Percentiles rank a stretch among this genome's conserved stretches.
These are phyloP conservation scores for Metopia argyrocephala DNA, from an alignment of 2,888 invertebrate species.

Conservation along the genomic window DNA sequence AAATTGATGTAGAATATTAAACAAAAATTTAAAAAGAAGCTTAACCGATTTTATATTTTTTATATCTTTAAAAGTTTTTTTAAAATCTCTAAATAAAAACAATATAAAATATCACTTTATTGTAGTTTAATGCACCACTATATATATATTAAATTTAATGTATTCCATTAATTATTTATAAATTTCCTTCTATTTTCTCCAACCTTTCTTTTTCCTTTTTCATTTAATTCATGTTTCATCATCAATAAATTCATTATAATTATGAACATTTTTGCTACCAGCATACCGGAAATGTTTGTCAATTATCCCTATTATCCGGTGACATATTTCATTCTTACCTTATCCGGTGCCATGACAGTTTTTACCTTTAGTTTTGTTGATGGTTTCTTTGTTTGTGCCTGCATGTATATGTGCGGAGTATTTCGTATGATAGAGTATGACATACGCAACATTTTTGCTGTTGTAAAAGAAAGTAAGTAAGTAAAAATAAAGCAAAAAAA, in stretches of 20 bases:
- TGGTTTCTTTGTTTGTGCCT: slow-evolving; percentile 75
- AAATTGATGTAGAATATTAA: no score
- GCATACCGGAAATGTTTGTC: slow-evolving; percentile 70
- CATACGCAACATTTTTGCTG: slow-evolving; percentile 69
- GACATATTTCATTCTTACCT: slow-evolving; percentile 70
- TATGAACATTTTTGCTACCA: slow-evolving; percentile 46
- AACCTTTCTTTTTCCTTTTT: neutral
- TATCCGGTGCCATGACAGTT: slow-evolving; percentile 73
- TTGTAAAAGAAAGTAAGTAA: slow-evolving; percentile 69
- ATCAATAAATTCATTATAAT: neutral
- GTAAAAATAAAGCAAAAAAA: neutral
- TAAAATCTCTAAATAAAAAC: no score
- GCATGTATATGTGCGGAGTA: slow-evolving; percentile 72
- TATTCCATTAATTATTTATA: neutral
- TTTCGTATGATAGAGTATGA: slow-evolving; percentile 74
- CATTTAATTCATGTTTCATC: no score
- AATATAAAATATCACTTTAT: no score
- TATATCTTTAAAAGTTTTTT: no score
- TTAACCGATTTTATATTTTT: no score
- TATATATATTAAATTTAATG: neutral
- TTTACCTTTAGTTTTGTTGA: slow-evolving; percentile 74
- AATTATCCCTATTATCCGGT: slow-evolving; percentile 70
- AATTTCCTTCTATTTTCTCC: neutral
- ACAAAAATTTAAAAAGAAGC: no score
- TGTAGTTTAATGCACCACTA: no score